Evolutionary conservation across 2,113 vertebrate genomes (phyloP), one percentile per base, ranked within the genome.

Genomic region (Pavo muticus): DNA sequence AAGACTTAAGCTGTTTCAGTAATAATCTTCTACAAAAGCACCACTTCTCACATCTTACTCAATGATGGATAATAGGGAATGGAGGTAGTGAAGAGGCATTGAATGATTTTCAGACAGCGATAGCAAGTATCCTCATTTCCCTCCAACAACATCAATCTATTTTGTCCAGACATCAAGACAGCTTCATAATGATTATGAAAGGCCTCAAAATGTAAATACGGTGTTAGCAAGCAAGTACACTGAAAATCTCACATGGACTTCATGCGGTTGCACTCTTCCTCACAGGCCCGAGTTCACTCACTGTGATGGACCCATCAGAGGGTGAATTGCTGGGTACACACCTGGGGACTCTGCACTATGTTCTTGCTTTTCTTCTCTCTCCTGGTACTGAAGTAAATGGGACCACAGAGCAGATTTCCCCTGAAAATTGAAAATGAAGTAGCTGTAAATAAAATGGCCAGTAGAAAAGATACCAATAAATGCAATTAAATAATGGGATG

Each of bases 401-500:
- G 99, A 99, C 99, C 99, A 99, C 93, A 99, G 97, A 30, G 99
- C 99, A 7, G 99, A 99, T 80, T 99, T 99, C 10, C 99, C 99
- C 99, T 99, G 97, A 65, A 97, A 97, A 90, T 16, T 3, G 45
- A 92, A 63, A 39, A 87, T 1, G 20, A 75, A 0, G 0, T 21
- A 30, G 8, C 14, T 88, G 83, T 79, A 93, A 86, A 84, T 37
- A 88, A 77, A 72, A 12, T 10, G 37, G 24, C 17, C 17, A 84
- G 78, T 76, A 84, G 7, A 78, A 29, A 60, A 82, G 37, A 90
- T 11, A 19, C 27, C 27, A 87, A 17, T 30, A 45, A 77, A 85
- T 25, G 70, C 1, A 3, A 16, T 16, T 75, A 73, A 84, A 82
- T 13, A 75, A 61, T 3, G 9, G 21, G 32, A 75, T 17, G 6